Conservation (phyloP, 2,113 vertebrate genomes). For the human (Homo sapiens) region GRCh38 chr4:60802001-60802500, state of each 20-base stretch:
- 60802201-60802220: background rate
- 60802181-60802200: background rate
- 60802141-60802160: background rate
- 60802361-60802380: conserved; percentile 53
- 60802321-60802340: conserved; percentile 54
- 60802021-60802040: background rate
- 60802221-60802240: background rate
- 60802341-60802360: background rate
- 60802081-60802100: background rate
- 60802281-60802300: background rate
- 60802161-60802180: background rate
- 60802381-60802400: conserved; percentile 38
- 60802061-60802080: background rate
- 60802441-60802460: conserved; percentile 63
- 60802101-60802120: background rate
- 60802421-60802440: conserved; percentile 61
- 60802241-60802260: background rate
- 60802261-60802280: background rate
- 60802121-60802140: background rate
- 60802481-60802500: conserved; percentile 66
- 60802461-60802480: conserved; percentile 69
- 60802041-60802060: background rate
- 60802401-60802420: conserved; percentile 49
- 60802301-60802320: background rate
- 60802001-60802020: background rate